Evolutionary conservation across 2,797 vertebrate genomes (phyloP).

Genomic region (Scolopax bukidnonensis): DNA sequence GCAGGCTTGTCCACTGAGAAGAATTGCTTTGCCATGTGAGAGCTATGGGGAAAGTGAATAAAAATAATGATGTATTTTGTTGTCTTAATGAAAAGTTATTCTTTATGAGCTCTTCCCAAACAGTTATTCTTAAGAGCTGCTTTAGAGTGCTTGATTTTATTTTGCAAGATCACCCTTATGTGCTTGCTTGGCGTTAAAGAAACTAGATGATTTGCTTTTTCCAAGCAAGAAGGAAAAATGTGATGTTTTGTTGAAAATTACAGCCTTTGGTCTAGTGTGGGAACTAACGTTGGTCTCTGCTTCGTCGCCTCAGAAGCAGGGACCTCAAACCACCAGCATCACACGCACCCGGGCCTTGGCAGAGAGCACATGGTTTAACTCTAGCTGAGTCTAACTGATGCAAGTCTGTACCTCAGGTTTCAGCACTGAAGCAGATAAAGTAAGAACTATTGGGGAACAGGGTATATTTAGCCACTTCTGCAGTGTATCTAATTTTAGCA

Average conservation of each 20-base stretch:
- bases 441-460: slow-evolving; percentile 77
- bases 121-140: neutral
- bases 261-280: slow-evolving; percentile 5
- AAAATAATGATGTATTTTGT: neutral
- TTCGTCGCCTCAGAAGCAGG: neutral
- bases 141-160: neutral
- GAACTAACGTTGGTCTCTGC: neutral
- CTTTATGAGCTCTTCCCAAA: neutral
- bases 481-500: slow-evolving; percentile 86
- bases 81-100: neutral
- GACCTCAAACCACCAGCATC: neutral
- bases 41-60: neutral
- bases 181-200: neutral
- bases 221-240: slow-evolving; percentile 39
- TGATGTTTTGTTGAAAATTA: slow-evolving; percentile 39
- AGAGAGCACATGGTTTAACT: neutral
- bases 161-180: neutral
- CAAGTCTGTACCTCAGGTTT: slow-evolving; percentile 27
- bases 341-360: neutral
- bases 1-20: neutral
- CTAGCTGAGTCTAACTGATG: neutral
- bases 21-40: neutral
- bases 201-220: slow-evolving; percentile 32
- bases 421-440: slow-evolving; percentile 62
- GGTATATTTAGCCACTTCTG: slow-evolving; percentile 83